Conservation (phyloP, 2,888 invertebrate genomes). For the Lepidonotus clava region DNA sequence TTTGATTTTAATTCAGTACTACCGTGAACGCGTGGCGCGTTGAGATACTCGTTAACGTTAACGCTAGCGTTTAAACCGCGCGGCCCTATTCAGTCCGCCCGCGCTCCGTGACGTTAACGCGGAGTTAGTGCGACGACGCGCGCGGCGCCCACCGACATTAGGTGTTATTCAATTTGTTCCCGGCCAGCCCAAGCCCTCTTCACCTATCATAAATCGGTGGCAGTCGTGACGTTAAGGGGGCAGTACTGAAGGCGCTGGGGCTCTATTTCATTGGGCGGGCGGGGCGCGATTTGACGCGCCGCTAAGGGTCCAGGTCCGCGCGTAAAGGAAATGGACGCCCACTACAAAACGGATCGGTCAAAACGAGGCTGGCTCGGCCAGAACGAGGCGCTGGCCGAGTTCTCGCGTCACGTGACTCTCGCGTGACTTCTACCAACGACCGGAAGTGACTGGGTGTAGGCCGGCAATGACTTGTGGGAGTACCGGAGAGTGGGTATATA, state of each 20-base stretch:
- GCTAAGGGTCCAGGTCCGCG: conserved; percentile 21
- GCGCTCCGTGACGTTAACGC: too few relatives aligned
- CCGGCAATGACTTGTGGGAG: background rate
- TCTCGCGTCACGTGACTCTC: background rate
- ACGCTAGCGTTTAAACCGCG: too few relatives aligned
- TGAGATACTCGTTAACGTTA: too few relatives aligned
- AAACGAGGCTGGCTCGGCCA: background rate
- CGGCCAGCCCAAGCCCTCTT: conserved; percentile 10
- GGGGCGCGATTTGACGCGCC: conserved; percentile 35
- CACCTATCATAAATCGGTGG: conserved; percentile 24
- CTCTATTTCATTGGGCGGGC: conserved; percentile 1
- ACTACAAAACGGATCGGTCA: conserved; percentile 27
- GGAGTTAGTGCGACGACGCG: too few relatives aligned
- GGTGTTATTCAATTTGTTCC: conserved; percentile 41
- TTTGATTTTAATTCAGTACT: too few relatives aligned
- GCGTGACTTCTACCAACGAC: conserved; percentile 5
- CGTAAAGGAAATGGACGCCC: conserved; percentile 23
- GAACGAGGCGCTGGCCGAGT: background rate
- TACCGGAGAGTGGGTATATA: background rate
- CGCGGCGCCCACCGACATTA: background rate
- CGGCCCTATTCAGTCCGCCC: too few relatives aligned
- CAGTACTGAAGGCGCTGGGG: background rate
- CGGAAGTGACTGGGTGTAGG: background rate
- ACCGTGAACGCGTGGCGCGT: too few relatives aligned
- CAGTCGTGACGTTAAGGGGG: background rate